Percentiles rank a stretch among this genome's conserved stretches.
Evolutionary conservation across 2,888 invertebrate genomes (phyloP).

Genomic region (Coleophora deauratella): DNA sequence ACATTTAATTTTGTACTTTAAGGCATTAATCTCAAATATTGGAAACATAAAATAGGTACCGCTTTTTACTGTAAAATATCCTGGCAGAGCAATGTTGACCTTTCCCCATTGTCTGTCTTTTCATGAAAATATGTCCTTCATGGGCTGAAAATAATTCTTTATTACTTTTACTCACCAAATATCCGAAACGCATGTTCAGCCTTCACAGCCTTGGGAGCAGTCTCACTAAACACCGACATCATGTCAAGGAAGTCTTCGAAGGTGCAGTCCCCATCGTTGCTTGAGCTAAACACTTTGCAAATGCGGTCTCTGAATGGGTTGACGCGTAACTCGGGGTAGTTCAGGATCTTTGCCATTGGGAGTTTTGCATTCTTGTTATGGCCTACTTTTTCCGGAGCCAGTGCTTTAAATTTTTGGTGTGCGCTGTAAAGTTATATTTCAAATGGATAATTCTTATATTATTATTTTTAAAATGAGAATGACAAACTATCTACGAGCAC

Average conservation of each 20-base stretch:
- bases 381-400: conserved; percentile 92
- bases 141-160: too few relatives aligned
- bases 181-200: conserved; percentile 97
- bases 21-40: too few relatives aligned
- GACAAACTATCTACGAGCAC: too few relatives aligned
- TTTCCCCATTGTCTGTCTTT: too few relatives aligned
- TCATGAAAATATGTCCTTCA: too few relatives aligned
- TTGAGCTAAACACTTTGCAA: conserved; percentile 92
- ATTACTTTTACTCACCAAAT: conserved; percentile 79
- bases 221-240: conserved; percentile 96
- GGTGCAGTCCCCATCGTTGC: conserved; percentile 91
- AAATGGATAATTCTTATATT: too few relatives aligned
- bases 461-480: too few relatives aligned
- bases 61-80: too few relatives aligned
- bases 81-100: too few relatives aligned
- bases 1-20: too few relatives aligned
- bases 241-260: conserved; percentile 97
- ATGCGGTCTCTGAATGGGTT: conserved; percentile 95
- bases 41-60: too few relatives aligned
- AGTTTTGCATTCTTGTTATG: conserved; percentile 91
- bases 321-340: conserved; percentile 89
- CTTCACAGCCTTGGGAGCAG: conserved; percentile 92
- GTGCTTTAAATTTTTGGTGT: conserved; percentile 90
- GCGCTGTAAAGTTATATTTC: conserved; percentile 74
- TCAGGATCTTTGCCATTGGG: conserved; percentile 87